phyloP scores from a whole-genome alignment of 1,140 invertebrate genomes.

The Atta texana region DNA sequence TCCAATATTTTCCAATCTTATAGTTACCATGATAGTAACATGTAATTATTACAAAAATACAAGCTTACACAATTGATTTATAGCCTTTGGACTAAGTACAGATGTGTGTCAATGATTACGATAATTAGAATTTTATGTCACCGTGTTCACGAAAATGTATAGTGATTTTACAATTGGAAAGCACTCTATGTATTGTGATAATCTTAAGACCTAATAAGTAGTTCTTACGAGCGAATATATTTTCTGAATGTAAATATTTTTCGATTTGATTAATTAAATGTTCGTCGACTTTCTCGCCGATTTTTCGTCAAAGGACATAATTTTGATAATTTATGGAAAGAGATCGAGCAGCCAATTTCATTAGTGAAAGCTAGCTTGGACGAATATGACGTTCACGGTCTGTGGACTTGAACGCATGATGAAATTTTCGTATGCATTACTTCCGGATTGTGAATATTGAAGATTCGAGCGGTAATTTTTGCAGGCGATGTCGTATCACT shows the following conservation, averaged over 20 bases:
- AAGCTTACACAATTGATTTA: no score
- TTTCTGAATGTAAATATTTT: not conserved
- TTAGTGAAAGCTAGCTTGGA: not conserved
- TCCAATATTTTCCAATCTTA: no score
- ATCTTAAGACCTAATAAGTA: not conserved
- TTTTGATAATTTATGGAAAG: not conserved
- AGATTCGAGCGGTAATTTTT: not conserved
- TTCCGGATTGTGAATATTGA: constrained; percentile 4
- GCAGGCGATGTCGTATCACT: not conserved
- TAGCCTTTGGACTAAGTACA: no score
- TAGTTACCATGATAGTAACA: no score
- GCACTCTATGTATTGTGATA: not conserved
- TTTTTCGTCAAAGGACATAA: not conserved
- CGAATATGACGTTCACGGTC: not conserved
- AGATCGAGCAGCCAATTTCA: not conserved
- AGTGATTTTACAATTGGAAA: no score
- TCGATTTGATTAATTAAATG: not conserved
- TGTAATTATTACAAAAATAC: no score
- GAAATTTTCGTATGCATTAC: constrained; percentile 16
- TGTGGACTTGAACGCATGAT: not conserved
- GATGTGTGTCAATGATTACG: no score
- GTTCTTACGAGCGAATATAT: constrained; percentile 1
- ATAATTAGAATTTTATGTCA: no score
- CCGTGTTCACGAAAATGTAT: no score
- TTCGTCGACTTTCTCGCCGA: not conserved